A percentile compares a stretch with the other conserved stretches of the same genome.
Conservation (phyloP, 2,797 vertebrate species). For the Masticophis lateralis region DNA sequence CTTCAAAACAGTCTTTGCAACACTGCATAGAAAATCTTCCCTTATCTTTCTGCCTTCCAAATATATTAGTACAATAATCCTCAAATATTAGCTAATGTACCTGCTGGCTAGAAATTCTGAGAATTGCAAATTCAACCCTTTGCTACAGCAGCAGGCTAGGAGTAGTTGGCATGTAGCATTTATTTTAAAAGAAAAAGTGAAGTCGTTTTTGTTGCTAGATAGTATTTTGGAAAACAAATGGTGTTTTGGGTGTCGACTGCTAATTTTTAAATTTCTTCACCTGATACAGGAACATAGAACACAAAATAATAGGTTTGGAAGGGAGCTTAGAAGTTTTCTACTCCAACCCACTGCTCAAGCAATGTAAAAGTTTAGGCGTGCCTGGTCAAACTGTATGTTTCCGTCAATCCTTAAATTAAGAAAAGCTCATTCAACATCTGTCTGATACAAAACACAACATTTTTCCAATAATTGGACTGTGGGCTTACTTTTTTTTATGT, state of each 20-base stretch:
- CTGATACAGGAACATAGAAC: not conserved
- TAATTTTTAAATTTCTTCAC: not conserved
- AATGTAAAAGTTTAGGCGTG: not conserved
- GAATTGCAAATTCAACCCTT: not conserved
- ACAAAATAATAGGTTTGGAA: not conserved
- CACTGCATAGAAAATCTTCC: not conserved
- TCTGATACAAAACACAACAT: not conserved
- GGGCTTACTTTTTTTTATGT: not conserved
- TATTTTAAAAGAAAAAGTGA: not conserved
- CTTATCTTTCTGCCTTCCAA: not conserved
- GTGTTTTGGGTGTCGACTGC: not conserved
- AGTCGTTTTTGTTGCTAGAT: not conserved
- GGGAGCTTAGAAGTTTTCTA: not conserved
- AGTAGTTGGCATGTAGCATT: not conserved
- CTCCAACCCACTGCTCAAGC: not conserved
- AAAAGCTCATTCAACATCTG: not conserved
- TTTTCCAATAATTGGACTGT: not conserved
- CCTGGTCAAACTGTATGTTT: not conserved
- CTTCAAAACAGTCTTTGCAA: not conserved
- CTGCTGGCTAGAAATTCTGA: not conserved
- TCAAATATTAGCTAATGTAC: not conserved
- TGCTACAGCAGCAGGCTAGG: rapidly evolving
- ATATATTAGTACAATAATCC: not conserved
- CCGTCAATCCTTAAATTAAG: not conserved
- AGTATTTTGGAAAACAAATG: not conserved